Evolutionary conservation across 2,797 vertebrate genomes (phyloP).

Genomic region (Parotocinclus haroldoi): DNA sequence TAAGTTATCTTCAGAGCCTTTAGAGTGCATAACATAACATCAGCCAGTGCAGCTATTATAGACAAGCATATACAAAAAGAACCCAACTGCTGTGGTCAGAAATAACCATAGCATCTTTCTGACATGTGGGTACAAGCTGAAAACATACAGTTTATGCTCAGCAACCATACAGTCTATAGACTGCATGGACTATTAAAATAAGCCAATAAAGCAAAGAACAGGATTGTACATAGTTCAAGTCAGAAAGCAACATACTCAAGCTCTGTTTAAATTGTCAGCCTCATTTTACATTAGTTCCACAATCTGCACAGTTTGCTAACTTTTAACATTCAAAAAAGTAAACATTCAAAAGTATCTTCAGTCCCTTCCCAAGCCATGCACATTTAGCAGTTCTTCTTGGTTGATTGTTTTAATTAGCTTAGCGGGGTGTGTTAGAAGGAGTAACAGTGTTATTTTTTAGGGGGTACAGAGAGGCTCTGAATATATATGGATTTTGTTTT

Average conservation of each 20-base stretch:
- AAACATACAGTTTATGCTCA: no score
- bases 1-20: not conserved
- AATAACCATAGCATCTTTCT: no score
- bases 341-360: slow-evolving; percentile 12
- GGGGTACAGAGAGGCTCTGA: slow-evolving; percentile 42
- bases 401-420: slow-evolving; percentile 52
- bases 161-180: no score
- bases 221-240: not conserved
- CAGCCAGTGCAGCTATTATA: no score
- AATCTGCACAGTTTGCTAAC: slow-evolving; percentile 16
- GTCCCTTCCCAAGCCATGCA: slow-evolving; percentile 36
- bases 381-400: slow-evolving; percentile 50
- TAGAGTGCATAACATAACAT: not conserved
- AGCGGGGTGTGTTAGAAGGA: slow-evolving; percentile 39
- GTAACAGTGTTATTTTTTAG: slow-evolving; percentile 38
- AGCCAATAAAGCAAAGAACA: not conserved
- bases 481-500: slow-evolving; percentile 49
- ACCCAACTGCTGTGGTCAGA: no score
- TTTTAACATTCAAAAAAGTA: slow-evolving; percentile 17
- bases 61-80: no score
- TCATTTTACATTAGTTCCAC: slow-evolving; percentile 2
- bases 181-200: not conserved
- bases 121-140: no score
- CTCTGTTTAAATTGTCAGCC: not conserved
- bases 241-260: not conserved